These are phyloP conservation scores for Ptychodera flava DNA, from an alignment of 35 echinoderm and acorn worm species.

Conservation along the genomic window DNA sequence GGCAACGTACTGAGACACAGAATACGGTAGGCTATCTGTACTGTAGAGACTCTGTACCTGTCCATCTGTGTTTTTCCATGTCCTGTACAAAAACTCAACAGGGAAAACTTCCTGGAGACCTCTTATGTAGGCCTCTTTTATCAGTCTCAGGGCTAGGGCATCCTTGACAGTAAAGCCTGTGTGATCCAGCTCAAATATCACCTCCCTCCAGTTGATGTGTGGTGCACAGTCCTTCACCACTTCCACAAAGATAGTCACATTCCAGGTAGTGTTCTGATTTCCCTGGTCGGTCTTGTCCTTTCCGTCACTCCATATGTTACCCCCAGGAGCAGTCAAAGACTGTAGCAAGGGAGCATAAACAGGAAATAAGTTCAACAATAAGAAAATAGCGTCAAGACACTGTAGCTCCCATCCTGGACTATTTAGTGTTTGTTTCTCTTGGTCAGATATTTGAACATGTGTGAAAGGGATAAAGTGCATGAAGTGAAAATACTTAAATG, in stretches of 20 bases:
- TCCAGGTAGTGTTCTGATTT: slow-evolving; percentile 49
- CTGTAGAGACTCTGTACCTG: too few relatives aligned
- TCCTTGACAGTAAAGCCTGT: slow-evolving; percentile 67
- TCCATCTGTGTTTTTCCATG: slow-evolving; percentile 88
- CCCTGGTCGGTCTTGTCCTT: slow-evolving; percentile 62
- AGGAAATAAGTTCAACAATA: too few relatives aligned
- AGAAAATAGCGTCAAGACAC: too few relatives aligned
- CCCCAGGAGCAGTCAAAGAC: slow-evolving; percentile 43
- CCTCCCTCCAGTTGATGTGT: slow-evolving; percentile 85
- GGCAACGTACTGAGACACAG: too few relatives aligned
- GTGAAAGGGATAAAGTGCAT: too few relatives aligned
- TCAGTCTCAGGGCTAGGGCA: slow-evolving; percentile 53
- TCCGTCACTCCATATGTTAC: slow-evolving; percentile 82
- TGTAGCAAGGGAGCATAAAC: slow-evolving; percentile 7
- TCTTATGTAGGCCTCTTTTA: slow-evolving; percentile 67
- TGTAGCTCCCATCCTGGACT: too few relatives aligned
- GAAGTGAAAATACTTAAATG: too few relatives aligned
- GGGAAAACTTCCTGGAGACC: slow-evolving; percentile 74
- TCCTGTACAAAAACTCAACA: slow-evolving; percentile 68
- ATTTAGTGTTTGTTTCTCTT: too few relatives aligned
- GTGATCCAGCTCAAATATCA: slow-evolving; percentile 76
- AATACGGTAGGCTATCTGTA: too few relatives aligned
- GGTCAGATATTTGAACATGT: too few relatives aligned
- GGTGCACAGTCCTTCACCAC: slow-evolving; percentile 71
- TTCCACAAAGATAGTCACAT: slow-evolving; percentile 78